These are phyloP conservation scores for Alfaro cultratus DNA, from an alignment of 2,797 vertebrate genomes.

Conservation along the genomic window DNA sequence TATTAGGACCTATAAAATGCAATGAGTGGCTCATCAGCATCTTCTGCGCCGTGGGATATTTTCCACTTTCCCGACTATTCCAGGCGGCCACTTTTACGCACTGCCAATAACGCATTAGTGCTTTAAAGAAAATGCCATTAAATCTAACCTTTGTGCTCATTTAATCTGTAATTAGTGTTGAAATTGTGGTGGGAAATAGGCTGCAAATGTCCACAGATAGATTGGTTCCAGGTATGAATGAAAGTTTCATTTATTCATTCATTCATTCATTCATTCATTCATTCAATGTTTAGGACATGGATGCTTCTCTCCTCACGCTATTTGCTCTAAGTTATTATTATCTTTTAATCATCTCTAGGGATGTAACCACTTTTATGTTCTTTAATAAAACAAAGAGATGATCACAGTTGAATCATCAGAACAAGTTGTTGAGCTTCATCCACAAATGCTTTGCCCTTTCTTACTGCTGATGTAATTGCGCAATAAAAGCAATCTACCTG, in stretches of 20 bases:
- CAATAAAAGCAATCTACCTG: background rate
- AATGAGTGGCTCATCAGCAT: slow-evolving; percentile 26
- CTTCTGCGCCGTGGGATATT: slow-evolving; percentile 18
- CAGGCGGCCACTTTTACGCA: slow-evolving; percentile 31
- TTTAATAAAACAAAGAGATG: background rate
- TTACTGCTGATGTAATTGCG: background rate
- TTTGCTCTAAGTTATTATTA: background rate
- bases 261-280: slow-evolving; percentile 13
- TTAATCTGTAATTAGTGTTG: slow-evolving; percentile 9
- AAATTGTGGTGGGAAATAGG: background rate
- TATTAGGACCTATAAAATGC: slow-evolving; percentile 37
- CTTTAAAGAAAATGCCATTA: slow-evolving; percentile 3
- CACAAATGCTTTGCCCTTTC: background rate
- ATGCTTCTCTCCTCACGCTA: slow-evolving; percentile 28
- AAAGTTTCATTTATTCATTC: slow-evolving; percentile 11
- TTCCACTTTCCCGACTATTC: slow-evolving; percentile 22
- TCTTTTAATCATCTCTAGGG: background rate
- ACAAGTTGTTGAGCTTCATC: background rate
- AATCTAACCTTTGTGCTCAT: background rate
- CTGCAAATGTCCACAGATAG: slow-evolving; percentile 17
- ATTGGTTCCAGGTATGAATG: background rate
- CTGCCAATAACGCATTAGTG: background rate
- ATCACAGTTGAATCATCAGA: background rate
- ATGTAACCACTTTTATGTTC: background rate
- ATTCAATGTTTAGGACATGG: slow-evolving; percentile 10